These are phyloP conservation scores for Sparidentex hasta DNA, from an alignment of 2,797 vertebrate genomes.

Conservation along the genomic window DNA sequence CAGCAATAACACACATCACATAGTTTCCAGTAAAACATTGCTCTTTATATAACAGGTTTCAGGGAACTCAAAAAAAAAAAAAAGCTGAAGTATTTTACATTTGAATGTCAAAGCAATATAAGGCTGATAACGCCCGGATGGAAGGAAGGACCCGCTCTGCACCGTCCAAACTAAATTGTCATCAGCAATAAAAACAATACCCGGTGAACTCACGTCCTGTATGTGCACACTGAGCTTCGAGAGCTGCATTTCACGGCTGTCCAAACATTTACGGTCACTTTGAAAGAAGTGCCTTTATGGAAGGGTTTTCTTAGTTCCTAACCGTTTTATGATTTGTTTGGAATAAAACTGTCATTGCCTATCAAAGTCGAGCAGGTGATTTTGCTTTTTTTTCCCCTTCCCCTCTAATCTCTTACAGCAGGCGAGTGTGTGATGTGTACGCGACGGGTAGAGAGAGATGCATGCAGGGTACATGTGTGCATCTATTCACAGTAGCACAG, in stretches of 20 bases:
- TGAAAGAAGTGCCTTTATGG: conserved; percentile 86
- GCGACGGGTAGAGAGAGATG: conserved; percentile 30
- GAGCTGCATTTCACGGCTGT: conserved; percentile 72
- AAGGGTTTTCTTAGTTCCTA: conserved; percentile 74
- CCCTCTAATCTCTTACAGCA: conserved; percentile 27
- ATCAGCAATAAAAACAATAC: conserved; percentile 81
- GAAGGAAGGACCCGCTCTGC: conserved; percentile 57
- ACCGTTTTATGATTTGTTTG: conserved; percentile 80
- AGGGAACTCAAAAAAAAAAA: conserved; percentile 74
- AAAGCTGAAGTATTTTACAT: conserved; percentile 49
- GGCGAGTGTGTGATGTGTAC: conserved; percentile 37
- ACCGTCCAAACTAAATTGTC: conserved; percentile 66
- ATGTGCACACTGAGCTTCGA: conserved; percentile 68
- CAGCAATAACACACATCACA: conserved; percentile 81
- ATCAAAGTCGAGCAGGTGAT: conserved; percentile 64
- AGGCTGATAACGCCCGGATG: conserved; percentile 49
- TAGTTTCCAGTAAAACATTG: conserved; percentile 68
- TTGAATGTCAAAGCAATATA: conserved; percentile 78
- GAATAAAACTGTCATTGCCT: conserved; percentile 85
- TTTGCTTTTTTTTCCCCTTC: conserved; percentile 57
- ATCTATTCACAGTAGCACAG: conserved; percentile 67
- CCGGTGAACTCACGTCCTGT: conserved; percentile 62
- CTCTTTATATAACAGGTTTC: conserved; percentile 79
- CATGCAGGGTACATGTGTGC: conserved; percentile 66
- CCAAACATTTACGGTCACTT: conserved; percentile 78